These are phyloP conservation scores for Neosilurus hyrtlii DNA, from an alignment of 2,797 vertebrate species.

Conservation along the genomic window DNA sequence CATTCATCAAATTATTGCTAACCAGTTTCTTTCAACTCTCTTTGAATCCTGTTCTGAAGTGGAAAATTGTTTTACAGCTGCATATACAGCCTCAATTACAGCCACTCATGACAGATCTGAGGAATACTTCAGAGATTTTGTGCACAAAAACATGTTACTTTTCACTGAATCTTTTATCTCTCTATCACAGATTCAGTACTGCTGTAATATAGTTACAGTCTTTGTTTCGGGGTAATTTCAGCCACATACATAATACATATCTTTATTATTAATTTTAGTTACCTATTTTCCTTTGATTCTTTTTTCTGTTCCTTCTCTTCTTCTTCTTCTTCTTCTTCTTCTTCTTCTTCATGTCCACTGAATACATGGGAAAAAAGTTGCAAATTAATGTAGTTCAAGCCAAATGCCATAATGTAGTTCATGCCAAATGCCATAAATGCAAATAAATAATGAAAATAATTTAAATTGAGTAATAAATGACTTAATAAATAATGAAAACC, in stretches of 20 bases:
- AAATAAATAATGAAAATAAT: too few species aligned
- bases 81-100: slow-evolving; percentile 4
- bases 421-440: too few species aligned
- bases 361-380: not conserved
- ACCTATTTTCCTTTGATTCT: too few species aligned
- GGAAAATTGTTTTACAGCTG: not conserved
- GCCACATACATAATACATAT: not conserved
- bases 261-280: not conserved
- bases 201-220: not conserved
- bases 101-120: not conserved
- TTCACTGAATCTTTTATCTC: slow-evolving; percentile 13
- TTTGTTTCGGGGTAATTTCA: not conserved
- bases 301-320: too few species aligned
- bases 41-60: not conserved
- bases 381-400: too few species aligned
- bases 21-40: not conserved
- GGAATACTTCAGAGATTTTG: slow-evolving; percentile 5
- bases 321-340: not conserved
- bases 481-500: too few species aligned
- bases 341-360: not conserved
- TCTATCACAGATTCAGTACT: slow-evolving; percentile 3
- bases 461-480: too few species aligned
- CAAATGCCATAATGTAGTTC: too few species aligned
- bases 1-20: not conserved
- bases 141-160: not conserved